Conservation (phyloP, 1,140 invertebrate genomes). For the Pissodes strobi region DNA sequence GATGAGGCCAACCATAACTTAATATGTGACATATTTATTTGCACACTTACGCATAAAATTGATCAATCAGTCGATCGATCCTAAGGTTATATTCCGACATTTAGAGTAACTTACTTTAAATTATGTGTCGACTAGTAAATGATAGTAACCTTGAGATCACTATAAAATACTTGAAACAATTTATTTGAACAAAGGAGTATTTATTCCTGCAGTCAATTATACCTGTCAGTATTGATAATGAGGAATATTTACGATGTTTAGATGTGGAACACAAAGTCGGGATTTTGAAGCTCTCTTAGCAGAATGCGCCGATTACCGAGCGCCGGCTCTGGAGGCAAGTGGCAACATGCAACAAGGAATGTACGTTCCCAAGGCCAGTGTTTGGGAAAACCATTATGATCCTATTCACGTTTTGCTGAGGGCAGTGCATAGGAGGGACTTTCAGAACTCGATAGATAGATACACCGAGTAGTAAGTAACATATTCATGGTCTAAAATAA, state of each 20-base stretch:
- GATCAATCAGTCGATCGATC: too few species aligned
- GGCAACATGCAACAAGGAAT: constrained; percentile 87
- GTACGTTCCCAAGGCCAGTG: constrained; percentile 84
- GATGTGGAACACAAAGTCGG: constrained; percentile 87
- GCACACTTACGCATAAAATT: too few species aligned
- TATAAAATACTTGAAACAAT: too few species aligned
- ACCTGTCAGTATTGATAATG: too few species aligned
- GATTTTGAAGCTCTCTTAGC: constrained; percentile 87
- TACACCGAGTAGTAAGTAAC: constrained; percentile 83
- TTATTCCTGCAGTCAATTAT: neutral
- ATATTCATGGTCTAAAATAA: too few species aligned
- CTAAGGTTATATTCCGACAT: too few species aligned
- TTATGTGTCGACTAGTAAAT: too few species aligned
- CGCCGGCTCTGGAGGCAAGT: constrained; percentile 76
- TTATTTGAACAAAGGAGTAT: neutral
- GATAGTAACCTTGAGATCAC: too few species aligned
- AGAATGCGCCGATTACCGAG: constrained; percentile 77
- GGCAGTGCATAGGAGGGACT: constrained; percentile 90
- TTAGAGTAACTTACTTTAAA: too few species aligned
- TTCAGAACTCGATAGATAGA: constrained; percentile 91
- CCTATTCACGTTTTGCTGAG: constrained; percentile 89
- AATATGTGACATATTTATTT: too few species aligned
- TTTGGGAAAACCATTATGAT: constrained; percentile 93
- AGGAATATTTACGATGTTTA: neutral
- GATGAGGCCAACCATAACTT: too few species aligned